A percentile compares a stretch with the other conserved stretches of the same genome.
phyloP scores from a whole-genome alignment of 2,113 vertebrate genomes.

The Muscicapa adusta region DNA sequence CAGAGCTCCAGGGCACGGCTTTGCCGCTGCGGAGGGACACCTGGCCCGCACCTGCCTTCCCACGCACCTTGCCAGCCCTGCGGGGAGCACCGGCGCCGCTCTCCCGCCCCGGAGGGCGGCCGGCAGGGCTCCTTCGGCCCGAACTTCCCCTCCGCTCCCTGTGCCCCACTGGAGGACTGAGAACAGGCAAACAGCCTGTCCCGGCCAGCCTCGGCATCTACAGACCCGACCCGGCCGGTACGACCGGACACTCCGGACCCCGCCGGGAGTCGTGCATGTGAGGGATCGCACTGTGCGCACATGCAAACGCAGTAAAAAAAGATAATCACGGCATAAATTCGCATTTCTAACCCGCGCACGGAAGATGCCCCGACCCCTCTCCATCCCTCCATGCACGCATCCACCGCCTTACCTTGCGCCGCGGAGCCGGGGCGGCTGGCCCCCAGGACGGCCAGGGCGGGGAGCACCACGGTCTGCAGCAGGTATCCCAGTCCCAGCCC shows the following conservation, averaged over 20 bases:
- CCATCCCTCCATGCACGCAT: background rate
- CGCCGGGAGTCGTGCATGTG: background rate
- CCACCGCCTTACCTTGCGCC: slow-evolving; percentile 81
- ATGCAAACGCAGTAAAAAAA: too few species aligned
- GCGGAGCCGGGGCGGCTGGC: slow-evolving; percentile 76
- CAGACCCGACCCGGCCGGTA: background rate
- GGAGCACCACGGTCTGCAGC: slow-evolving; percentile 80
- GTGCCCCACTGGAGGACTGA: background rate
- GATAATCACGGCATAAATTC: background rate
- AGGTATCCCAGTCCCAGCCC: slow-evolving; percentile 80
- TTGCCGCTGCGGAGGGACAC: background rate
- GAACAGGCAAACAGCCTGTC: background rate
- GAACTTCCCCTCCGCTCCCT: background rate
- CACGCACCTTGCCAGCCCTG: background rate
- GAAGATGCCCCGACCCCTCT: background rate
- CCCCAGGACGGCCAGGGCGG: slow-evolving; percentile 81
- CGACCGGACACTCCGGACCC: background rate
- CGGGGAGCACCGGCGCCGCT: background rate
- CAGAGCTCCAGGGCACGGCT: background rate
- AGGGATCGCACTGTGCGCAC: background rate
- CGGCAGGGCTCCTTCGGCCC: background rate
- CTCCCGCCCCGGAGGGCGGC: background rate
- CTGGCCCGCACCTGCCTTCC: background rate
- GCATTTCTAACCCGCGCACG: background rate
- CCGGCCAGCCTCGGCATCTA: background rate